Percentiles rank a stretch among this genome's conserved stretches.
Conservation (phyloP, 2,113 vertebrate species). For the Chloropsis cyanopogon region DNA sequence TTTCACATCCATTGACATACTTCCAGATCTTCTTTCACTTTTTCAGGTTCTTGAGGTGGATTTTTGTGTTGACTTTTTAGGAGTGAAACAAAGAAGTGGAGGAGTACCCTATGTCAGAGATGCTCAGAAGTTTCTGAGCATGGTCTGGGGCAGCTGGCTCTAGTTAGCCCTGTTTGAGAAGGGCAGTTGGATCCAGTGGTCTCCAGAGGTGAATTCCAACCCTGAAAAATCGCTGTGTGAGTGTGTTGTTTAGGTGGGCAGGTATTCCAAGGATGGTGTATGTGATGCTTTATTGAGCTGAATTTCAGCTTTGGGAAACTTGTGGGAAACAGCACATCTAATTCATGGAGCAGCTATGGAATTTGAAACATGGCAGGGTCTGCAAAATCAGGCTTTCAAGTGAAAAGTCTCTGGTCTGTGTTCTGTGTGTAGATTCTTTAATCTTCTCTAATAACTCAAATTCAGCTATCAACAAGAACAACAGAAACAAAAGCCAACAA, state of each 20-base stretch:
- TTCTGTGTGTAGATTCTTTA: background rate
- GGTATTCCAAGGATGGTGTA: background rate
- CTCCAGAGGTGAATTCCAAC: background rate
- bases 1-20: background rate
- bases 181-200: background rate
- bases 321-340: background rate
- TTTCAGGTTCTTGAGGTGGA: background rate
- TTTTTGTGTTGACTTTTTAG: background rate
- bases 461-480: background rate
- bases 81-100: background rate
- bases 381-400: background rate
- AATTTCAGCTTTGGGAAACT: background rate
- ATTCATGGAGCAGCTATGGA: background rate
- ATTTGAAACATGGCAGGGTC: background rate
- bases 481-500: background rate
- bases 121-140: background rate
- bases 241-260: background rate
- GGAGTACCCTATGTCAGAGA: rapidly evolving
- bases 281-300: background rate
- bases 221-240: background rate
- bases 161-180: background rate
- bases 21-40: background rate
- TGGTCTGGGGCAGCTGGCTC: background rate
- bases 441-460: background rate
- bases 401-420: background rate